phyloP scores from a whole-genome alignment of 1,140 invertebrate species.

The Thaumetopoea pityocampa region DNA sequence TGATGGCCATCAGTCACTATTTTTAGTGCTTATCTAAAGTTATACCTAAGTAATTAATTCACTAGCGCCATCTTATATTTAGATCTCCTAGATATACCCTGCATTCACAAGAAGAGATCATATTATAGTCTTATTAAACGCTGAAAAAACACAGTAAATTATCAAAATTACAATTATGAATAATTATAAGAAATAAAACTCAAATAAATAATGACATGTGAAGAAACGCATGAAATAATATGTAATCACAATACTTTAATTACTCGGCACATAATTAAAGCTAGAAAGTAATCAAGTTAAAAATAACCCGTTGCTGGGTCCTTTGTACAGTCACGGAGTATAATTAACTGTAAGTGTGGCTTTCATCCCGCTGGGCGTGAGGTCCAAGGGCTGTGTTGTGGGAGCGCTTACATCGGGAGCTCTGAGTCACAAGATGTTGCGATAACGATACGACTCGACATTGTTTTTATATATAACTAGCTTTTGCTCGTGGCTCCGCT shows the following conservation, averaged over 20 bases:
- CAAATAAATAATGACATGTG: not conserved
- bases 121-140: no score
- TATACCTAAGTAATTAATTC: no score
- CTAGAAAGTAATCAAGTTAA: not conserved
- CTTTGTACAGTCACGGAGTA: conserved; percentile 1
- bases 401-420: not conserved
- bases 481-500: no score
- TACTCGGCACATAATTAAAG: conserved; percentile 1
- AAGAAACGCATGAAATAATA: conserved; percentile 4
- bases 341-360: conserved; percentile 9
- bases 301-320: not conserved
- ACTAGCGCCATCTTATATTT: no score
- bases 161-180: no score
- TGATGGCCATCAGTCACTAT: not conserved
- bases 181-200: no score
- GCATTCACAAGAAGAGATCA: no score
- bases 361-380: not conserved
- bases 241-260: conserved; percentile 2
- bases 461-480: no score
- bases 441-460: not conserved
- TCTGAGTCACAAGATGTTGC: not conserved
- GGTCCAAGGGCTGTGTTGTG: conserved; percentile 1
- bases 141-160: no score
- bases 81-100: no score
- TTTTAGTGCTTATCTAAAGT: no score